Percentiles rank a stretch among this genome's conserved stretches.
These are phyloP conservation scores for Scaptomyza flava DNA, from an alignment of 2,888 invertebrate genomes.

Conservation along the genomic window DNA sequence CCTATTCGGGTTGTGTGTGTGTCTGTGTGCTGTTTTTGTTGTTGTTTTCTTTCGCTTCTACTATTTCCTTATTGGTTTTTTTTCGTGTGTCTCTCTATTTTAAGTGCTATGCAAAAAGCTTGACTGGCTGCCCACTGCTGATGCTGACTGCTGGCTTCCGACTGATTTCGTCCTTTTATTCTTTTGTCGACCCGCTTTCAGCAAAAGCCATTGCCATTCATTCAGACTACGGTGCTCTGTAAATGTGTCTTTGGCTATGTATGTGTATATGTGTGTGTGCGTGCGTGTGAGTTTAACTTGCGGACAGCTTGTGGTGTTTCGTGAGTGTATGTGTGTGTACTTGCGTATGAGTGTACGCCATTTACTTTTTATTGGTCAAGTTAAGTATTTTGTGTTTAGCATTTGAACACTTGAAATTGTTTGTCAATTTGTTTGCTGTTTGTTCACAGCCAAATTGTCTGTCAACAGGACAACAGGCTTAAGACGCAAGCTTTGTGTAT, in stretches of 20 bases:
- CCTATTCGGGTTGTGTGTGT: conserved; percentile 24
- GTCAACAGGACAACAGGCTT: conserved; percentile 43
- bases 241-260: conserved; percentile 8
- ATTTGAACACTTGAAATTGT: conserved; percentile 67
- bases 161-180: conserved; percentile 61
- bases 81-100: conserved; percentile 57
- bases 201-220: conserved; percentile 62
- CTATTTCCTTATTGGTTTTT: conserved; percentile 12
- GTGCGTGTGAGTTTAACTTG: conserved; percentile 50
- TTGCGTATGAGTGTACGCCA: conserved; percentile 43
- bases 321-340: conserved; percentile 16
- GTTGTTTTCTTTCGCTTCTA: not conserved
- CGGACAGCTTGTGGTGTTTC: conserved; percentile 58
- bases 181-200: conserved; percentile 56
- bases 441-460: conserved; percentile 53
- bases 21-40: not conserved
- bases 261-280: conserved; percentile 18
- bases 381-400: conserved; percentile 61
- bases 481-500: conserved; percentile 30
- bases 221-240: conserved; percentile 28
- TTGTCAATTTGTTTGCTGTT: conserved; percentile 65
- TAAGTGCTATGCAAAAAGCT: conserved; percentile 71
- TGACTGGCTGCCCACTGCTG: conserved; percentile 35
- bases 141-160: conserved; percentile 42
- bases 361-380: conserved; percentile 68